Evolutionary conservation across 1,140 invertebrate genomes (phyloP).

Genomic region (Heliconius eleuchia): DNA sequence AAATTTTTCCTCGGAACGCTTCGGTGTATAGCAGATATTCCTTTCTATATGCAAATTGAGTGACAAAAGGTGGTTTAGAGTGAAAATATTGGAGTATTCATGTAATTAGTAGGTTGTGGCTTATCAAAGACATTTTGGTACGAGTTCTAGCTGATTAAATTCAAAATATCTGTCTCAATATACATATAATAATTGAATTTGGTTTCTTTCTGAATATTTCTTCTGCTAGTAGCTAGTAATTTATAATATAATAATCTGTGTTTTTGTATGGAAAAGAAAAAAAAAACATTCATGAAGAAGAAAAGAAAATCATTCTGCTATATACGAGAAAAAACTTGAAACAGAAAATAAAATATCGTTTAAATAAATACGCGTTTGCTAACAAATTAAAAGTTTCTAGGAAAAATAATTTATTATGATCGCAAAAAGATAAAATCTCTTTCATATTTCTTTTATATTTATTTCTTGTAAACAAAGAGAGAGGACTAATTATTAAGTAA

Average conservation of each 20-base stretch:
- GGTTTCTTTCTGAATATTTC: no score
- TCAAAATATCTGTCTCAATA: neutral
- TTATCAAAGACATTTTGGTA: neutral
- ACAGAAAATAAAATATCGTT: neutral
- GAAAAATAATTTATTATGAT: neutral
- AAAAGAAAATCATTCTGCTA: no score
- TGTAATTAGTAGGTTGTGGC: neutral
- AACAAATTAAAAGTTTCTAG: neutral
- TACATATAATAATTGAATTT: no score
- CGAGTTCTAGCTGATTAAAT: neutral
- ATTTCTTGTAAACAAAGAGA: neutral
- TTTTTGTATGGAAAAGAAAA: no score
- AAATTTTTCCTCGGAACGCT: conserved; percentile 12
- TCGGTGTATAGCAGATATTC: neutral
- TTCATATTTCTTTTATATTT: neutral
- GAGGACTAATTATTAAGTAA: neutral
- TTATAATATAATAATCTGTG: no score
- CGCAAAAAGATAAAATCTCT: neutral
- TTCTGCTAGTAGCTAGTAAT: no score
- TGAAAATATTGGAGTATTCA: neutral
- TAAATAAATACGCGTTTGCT: neutral
- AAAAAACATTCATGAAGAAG: no score
- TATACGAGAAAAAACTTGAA: neutral
- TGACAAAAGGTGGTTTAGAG: conserved; percentile 11
- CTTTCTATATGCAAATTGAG: conserved; percentile 22